Conservation (phyloP, 1,140 invertebrate genomes). For the Drosophila bipectinata region DNA sequence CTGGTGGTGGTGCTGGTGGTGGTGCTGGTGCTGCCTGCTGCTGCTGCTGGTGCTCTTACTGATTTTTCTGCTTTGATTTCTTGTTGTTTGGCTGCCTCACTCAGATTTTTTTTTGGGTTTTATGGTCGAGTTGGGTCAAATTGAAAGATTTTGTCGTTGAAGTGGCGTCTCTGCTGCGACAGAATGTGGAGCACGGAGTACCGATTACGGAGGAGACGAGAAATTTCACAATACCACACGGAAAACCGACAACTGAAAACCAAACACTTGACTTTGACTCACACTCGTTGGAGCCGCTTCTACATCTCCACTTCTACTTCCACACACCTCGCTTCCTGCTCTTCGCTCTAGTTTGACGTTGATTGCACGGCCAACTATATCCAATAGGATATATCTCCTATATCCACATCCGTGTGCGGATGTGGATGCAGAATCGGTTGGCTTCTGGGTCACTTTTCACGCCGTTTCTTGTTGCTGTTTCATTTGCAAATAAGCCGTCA, state of each 20-base stretch:
- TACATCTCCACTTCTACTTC: background rate
- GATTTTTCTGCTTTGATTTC: conserved; percentile 15
- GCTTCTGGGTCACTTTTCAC: conserved; percentile 39
- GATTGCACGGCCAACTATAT: conserved; percentile 44
- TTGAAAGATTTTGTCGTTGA: conserved; percentile 22
- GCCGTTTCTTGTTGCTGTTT: conserved; percentile 8
- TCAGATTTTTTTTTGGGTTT: conserved; percentile 35
- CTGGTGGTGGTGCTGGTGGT: conserved; percentile 53
- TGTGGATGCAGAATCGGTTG: background rate
- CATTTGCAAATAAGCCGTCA: conserved; percentile 11
- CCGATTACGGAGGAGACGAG: conserved; percentile 41
- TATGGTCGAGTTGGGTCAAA: conserved; percentile 16
- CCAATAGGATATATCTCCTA: background rate
- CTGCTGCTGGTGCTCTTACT: conserved; percentile 18
- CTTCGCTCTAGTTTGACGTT: conserved; percentile 42
- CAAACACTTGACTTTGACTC: conserved; percentile 67
- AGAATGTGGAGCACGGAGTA: conserved; percentile 12
- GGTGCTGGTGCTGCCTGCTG: conserved; percentile 19
- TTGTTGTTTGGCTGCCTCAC: conserved; percentile 15
- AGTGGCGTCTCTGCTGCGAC: background rate
- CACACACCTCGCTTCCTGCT: conserved; percentile 24
- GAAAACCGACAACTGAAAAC: conserved; percentile 3
- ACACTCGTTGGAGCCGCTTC: conserved; percentile 43
- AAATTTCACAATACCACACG: conserved; percentile 65
- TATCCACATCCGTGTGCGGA: conserved; percentile 3